A percentile compares a stretch with the other conserved stretches of the same genome.
These are phyloP conservation scores for Subanguina moxae DNA, from an alignment of 1,140 invertebrate species.

Conservation along the genomic window DNA sequence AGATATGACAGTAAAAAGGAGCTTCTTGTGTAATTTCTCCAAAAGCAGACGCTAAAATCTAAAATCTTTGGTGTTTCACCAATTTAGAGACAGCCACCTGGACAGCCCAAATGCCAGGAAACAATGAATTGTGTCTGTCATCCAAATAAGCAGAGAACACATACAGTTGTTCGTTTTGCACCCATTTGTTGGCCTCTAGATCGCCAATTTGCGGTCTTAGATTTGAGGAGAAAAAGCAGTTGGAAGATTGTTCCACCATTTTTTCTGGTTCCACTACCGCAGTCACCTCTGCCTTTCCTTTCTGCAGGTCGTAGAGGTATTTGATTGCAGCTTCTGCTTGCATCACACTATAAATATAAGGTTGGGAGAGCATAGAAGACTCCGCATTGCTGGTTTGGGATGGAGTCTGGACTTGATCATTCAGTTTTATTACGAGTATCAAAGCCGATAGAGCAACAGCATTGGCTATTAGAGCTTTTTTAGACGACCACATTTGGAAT, in stretches of 20 bases:
- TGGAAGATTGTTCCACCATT: not conserved
- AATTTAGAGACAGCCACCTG: not conserved
- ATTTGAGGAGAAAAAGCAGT: not conserved
- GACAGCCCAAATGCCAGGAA: not conserved
- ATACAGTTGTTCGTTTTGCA: slow-evolving; percentile 19
- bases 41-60: slow-evolving; percentile 16
- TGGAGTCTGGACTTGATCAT: not conserved
- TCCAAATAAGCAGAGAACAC: slow-evolving; percentile 27
- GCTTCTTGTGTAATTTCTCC: not conserved
- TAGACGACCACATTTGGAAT: not conserved
- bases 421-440: not conserved
- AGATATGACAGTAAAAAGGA: slow-evolving; percentile 12
- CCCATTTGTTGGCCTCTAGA: not conserved
- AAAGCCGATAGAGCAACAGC: not conserved
- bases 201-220: not conserved
- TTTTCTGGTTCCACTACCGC: slow-evolving; percentile 1
- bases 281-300: not conserved
- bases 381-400: not conserved
- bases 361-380: not conserved
- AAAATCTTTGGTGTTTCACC: slow-evolving; percentile 6
- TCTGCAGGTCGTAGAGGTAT: slow-evolving; percentile 10
- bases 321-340: slow-evolving; percentile 2
- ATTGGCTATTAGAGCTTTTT: slow-evolving; percentile 1
- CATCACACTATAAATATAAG: not conserved
- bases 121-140: slow-evolving; percentile 14